Conservation (phyloP, 2,797 vertebrate genomes). For the Trachops cirrhosus region DNA sequence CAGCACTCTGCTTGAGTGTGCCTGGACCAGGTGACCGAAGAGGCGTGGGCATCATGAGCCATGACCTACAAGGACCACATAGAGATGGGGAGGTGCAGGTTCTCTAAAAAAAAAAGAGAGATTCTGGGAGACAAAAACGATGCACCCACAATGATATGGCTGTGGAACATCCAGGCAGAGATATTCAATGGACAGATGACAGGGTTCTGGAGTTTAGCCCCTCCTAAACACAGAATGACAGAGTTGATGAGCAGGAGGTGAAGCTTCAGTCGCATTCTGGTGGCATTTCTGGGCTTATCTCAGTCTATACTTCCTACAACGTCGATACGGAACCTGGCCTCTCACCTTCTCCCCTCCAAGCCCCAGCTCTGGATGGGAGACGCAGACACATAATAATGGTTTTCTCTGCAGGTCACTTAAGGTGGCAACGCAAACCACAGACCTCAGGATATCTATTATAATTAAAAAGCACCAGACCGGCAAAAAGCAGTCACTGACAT, state of each 20-base stretch:
- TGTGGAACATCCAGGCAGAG: neutral
- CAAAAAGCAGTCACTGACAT: neutral
- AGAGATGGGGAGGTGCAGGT: rapidly evolving
- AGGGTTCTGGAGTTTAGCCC: neutral
- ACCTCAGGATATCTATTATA: neutral
- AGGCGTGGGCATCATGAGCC: neutral
- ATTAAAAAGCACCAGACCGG: neutral
- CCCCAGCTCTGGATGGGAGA: neutral
- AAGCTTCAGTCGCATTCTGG: neutral
- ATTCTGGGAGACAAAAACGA: neutral
- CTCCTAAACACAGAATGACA: neutral
- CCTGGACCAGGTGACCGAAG: neutral
- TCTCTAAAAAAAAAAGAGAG: neutral
- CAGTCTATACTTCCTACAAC: neutral
- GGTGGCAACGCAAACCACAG: neutral
- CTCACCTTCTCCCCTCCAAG: neutral
- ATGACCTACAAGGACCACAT: rapidly evolving
- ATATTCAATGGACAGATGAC: neutral
- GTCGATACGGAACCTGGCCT: neutral
- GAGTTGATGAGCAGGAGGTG: neutral
- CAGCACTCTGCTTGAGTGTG: neutral
- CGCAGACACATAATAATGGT: neutral
- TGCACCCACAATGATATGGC: rapidly evolving
- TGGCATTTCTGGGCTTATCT: neutral
- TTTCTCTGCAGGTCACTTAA: neutral